Evolutionary conservation across 2,113 vertebrate genomes (phyloP).

Genomic region (Protobothrops mucrosquamatus): DNA sequence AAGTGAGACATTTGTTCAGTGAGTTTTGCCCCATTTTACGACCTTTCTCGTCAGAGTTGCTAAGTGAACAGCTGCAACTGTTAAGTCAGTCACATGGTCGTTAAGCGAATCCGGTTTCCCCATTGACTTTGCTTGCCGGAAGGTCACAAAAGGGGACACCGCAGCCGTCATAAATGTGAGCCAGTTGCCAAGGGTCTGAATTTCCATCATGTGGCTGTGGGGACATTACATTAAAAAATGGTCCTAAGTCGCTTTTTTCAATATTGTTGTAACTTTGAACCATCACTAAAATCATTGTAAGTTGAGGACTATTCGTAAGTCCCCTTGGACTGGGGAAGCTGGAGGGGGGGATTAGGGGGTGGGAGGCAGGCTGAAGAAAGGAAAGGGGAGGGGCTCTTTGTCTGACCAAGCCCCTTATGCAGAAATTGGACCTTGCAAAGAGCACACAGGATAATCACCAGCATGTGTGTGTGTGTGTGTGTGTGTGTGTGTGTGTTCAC

Average conservation of each 20-base stretch:
- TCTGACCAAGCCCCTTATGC: background rate
- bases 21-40: no score
- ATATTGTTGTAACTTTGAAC: background rate
- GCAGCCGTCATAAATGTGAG: background rate
- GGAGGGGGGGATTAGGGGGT: background rate
- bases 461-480: no score
- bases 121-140: no score
- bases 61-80: no score
- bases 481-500: background rate
- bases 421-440: background rate
- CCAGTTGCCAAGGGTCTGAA: background rate
- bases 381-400: background rate
- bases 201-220: background rate
- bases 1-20: no score
- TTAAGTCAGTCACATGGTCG: no score
- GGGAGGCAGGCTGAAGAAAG: background rate
- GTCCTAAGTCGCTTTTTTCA: background rate
- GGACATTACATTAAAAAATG: background rate
- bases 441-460: background rate
- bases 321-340: background rate
- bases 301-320: background rate
- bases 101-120: no score
- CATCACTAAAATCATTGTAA: background rate
- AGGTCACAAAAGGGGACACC: no score
- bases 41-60: no score